These are phyloP conservation scores for Esox lucius DNA, from an alignment of 2,797 vertebrate species.

Conservation along the genomic window DNA sequence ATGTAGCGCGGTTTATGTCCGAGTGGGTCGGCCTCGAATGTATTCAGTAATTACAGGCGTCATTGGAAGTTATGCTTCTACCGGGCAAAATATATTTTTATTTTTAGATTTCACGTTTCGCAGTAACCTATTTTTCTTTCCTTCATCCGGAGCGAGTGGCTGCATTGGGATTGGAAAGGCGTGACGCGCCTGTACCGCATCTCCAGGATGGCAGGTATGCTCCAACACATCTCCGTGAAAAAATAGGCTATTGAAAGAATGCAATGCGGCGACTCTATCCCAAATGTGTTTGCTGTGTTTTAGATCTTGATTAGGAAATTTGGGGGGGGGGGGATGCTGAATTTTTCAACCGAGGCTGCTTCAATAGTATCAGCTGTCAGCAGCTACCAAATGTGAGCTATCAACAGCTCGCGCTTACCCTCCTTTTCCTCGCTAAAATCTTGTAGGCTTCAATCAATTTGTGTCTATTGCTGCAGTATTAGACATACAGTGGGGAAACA, in stretches of 20 bases:
- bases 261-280: background rate
- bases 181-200: constrained; percentile 63
- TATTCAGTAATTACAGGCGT: background rate
- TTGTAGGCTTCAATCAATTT: background rate
- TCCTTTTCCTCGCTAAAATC: constrained; percentile 7
- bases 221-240: background rate
- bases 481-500: background rate
- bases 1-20: background rate
- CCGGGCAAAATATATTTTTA: background rate
- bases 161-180: constrained; percentile 50
- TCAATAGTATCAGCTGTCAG: background rate
- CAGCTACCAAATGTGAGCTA: constrained; percentile 9
- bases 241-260: background rate
- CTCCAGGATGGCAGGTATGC: constrained; percentile 70
- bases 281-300: background rate
- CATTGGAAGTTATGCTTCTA: background rate
- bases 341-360: background rate
- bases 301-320: background rate
- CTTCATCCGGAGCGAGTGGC: constrained; percentile 46
- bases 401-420: constrained; percentile 16
- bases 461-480: background rate
- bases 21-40: background rate
- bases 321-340: no score
- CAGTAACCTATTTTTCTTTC: constrained; percentile 1
- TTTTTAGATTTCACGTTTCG: background rate